Evolutionary conservation across 2,797 vertebrate genomes (phyloP), one percentile per base, ranked within the genome.

Genomic region (Brachyrhaphis roseni): DNA sequence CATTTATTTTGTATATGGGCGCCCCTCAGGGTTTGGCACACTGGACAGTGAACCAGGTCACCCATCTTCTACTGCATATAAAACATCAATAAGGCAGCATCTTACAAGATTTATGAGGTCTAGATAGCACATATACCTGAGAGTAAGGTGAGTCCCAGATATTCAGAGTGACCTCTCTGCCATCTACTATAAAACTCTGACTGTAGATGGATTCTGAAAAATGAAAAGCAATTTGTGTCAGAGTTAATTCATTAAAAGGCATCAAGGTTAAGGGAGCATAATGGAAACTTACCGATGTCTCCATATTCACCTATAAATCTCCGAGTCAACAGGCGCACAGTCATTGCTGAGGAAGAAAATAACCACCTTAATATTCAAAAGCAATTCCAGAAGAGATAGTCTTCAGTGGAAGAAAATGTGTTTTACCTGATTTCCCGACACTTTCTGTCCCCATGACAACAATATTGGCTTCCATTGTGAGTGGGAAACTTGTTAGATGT

Each of bases 251-350:
- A 36, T n/a, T 41, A 36, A 6, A 59, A 68, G 0, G 4, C 15
- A 45, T 12, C 2, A 0, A 16, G 3, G 13, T 59, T 7, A 39
- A 34, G 62, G 28, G 34, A 62, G 74, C 5, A 10, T 4, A 28
- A 4, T 6, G 13, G 15, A 70, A 13, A 94, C 95, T 94, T 85
- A 98, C 97, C 96, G 70, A 97, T 96, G 72, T 97, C 95, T 82
- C 97, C 97, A 0, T 98, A 98, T 83, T 98, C 97, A 72, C 97
- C 97, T 0, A 98, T 98, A 87, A 98, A 98, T 79, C 97, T 95
- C 45, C 97, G 92, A 15, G 97, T 98, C 57, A 98, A 88, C 80
- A 98, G 97, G 49, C 97, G 97, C 73, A 98, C 97, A 0, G 96
- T 97, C 74, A 98, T 87, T 20, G 97, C 97, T 98, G 92, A 8